Evolutionary conservation across 2,888 invertebrate genomes (phyloP), one percentile per base, ranked within the genome.

Genomic region (Apamea sordens): DNA sequence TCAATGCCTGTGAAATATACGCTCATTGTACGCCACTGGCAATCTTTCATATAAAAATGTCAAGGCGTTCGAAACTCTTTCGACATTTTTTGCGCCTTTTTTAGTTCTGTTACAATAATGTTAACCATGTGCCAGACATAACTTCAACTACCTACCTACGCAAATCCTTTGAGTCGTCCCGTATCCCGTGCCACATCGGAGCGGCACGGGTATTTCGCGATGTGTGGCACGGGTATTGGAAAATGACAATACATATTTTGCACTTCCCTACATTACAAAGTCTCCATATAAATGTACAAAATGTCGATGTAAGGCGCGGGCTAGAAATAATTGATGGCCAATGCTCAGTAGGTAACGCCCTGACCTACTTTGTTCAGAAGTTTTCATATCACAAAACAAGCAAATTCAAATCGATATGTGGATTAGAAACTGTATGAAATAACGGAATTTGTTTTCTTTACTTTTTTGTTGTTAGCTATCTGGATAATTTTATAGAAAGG

Each of bases 1-100:
- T 98, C 87, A 98, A 94, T 47, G 98, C 98, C 95, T 97, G 94
- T 81, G 87, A 77, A 92, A 91, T 77, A 88, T 80, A 82, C 44
- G 67, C 59, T 67, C 18, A 75, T 84, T 85, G 82, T 78, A 88
- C 73, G 80, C 68, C 77, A 64, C 41, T 76, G 44, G 32, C 61
- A 77, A 64, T 47, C 36, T 73, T 24, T 24, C 28, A 44, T 28
- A 56, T 36, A 44, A 79, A 18, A 18, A n/a, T 32, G 18, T 44
- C 18, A 67, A 61, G 11, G 28, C 44, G 1, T 15, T 24, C n/a
- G 21, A 21, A 21, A 32, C n/a, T 32, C 5, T 24, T 18, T 15
- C 8, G 32, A 21, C 11, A 56, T 28, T 13, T 71, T 18, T 21
- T 0, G 21, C 0, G 18, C 11, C 4, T 24, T 24, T 10, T 24